phyloP scores from a whole-genome alignment of 2,113 vertebrate genomes.

The Oncorhynchus mykiss region DNA sequence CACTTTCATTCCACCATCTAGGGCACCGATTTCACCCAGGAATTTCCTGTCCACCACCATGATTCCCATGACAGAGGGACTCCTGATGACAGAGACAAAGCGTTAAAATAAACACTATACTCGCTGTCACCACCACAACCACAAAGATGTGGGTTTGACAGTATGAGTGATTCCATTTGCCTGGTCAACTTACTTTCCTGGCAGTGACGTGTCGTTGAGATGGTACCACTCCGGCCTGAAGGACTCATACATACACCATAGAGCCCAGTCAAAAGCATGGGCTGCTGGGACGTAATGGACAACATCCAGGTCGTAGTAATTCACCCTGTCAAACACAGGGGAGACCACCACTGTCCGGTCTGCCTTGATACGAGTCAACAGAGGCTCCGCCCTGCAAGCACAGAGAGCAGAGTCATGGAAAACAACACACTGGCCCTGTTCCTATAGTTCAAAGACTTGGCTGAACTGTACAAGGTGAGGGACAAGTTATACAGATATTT shows the following conservation, averaged over 20 bases:
- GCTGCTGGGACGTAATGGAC: slow-evolving; percentile 4
- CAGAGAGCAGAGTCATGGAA: background rate
- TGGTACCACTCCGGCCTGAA: slow-evolving; percentile 72
- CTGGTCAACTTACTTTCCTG: slow-evolving; percentile 68
- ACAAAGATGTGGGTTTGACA: too few relatives aligned
- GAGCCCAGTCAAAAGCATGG: slow-evolving; percentile 69
- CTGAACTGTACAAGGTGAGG: too few relatives aligned
- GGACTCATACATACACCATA: slow-evolving; percentile 71
- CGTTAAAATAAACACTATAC: background rate
- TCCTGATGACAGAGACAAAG: slow-evolving; percentile 66
- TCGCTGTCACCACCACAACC: background rate
- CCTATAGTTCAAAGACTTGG: too few relatives aligned
- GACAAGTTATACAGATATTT: background rate
- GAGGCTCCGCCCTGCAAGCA: slow-evolving; percentile 62
- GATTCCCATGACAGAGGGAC: slow-evolving; percentile 91
- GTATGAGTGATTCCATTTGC: background rate
- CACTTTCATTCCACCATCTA: slow-evolving; percentile 94
- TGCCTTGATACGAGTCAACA: slow-evolving; percentile 64
- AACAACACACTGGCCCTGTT: too few relatives aligned
- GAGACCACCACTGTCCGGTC: slow-evolving; percentile 66
- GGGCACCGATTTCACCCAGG: slow-evolving; percentile 89
- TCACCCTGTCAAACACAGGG: slow-evolving; percentile 68
- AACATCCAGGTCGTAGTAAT: slow-evolving; percentile 58
- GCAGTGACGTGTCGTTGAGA: slow-evolving; percentile 54
- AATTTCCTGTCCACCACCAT: slow-evolving; percentile 88